Base-by-base conservation (phyloP, 2,888 invertebrate genomes). In the Lasioglossum marginatum region DNA sequence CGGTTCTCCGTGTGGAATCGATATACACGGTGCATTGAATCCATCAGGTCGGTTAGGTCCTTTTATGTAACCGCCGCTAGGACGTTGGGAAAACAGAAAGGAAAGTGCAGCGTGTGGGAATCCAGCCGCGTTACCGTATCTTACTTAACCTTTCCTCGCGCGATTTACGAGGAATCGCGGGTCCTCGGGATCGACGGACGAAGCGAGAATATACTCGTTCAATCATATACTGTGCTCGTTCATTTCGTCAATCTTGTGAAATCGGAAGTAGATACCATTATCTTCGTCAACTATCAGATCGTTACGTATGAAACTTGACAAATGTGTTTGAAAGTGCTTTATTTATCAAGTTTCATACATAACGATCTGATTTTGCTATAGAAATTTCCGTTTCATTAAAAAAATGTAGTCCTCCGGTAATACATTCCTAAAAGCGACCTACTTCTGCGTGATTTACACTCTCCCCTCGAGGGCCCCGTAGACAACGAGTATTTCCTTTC, bases 61-160 rank as follows among this genome's bases (percentile, higher is more conserved):
- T 84, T 85, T 85, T 85, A 85, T 70, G 84, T 85, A 85, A 84
- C 79, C 66, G 37, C 6, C 43, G 19, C 52, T 66, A 72, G 85
- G 84, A 85, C 83, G 79, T 83, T 84, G 84, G 84, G 84, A 76
- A 85, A 83, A 85, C 79, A 79, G 85, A 85, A 85, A 76, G 76
- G 85, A 85, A 83, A 85, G 85, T 60, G 75, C 45, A 57, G 66
- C 60, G 63, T 63, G 84, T 75, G 84, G 63, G 79, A 79, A 85
- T 76, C 63, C n/a, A 45, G 52, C 63, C 48, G 34, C 40, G 74
- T 78, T 76, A 72, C 84, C 66, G 72, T 83, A 79, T 40, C 63
- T 85, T 83, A 74, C 85, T 83, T 76, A 85, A 85, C 79, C 79
- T 72, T 79, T 31, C 48, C 84, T 57, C 79, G 66, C 66, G 57